Conservation (phyloP, 2,888 invertebrate species). For the Cryptocephalus primarius region DNA sequence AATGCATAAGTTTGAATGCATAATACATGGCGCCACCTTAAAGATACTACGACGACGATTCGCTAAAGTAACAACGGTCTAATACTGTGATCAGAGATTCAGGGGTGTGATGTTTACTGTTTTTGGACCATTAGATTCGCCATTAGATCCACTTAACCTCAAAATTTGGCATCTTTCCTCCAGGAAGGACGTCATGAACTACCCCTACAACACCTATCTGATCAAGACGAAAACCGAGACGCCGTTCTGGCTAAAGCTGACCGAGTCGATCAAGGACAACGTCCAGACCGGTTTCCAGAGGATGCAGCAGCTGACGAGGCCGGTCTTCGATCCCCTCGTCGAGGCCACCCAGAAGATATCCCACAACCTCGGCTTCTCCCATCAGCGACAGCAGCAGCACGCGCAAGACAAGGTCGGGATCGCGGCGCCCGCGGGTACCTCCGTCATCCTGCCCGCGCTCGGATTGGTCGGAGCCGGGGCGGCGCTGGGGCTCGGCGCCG, state of each 20-base stretch:
- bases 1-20: too few species aligned
- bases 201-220: conserved; percentile 47
- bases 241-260: conserved; percentile 63
- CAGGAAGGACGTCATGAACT: conserved; percentile 41
- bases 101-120: too few species aligned
- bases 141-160: too few species aligned
- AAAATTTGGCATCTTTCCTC: too few species aligned
- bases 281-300: conserved; percentile 59
- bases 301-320: conserved; percentile 54
- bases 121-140: too few species aligned
- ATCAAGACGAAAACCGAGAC: conserved; percentile 50
- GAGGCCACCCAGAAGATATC: conserved; percentile 73
- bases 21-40: too few species aligned
- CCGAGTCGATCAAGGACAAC: conserved; percentile 61
- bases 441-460: conserved; percentile 62
- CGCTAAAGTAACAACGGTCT: too few species aligned
- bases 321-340: conserved; percentile 61
- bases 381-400: conserved; percentile 28
- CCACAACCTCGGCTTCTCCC: conserved; percentile 58
- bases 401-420: conserved; percentile 56
- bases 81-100: too few species aligned
- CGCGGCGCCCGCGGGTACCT: conserved; percentile 43
- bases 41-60: too few species aligned
- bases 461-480: conserved; percentile 75
- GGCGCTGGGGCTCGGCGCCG: conserved; percentile 42